Conservation (phyloP, 1,140 invertebrate species). For the Sitobion miscanthi region DNA sequence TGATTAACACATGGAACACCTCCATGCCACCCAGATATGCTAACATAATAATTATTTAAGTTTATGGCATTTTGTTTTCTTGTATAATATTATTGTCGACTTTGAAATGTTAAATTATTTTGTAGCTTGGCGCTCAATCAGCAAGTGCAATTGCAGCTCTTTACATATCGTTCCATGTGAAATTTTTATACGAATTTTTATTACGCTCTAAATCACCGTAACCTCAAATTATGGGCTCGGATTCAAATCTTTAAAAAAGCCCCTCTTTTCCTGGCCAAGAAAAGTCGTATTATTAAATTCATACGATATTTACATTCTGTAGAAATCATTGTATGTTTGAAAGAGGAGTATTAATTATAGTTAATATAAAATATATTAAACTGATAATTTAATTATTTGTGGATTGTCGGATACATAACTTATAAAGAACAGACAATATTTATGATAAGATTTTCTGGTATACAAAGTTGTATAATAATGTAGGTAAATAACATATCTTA, state of each 20-base stretch:
- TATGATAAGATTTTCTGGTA: background rate
- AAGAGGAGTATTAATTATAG: background rate
- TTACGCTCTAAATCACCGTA: background rate
- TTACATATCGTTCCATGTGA: background rate
- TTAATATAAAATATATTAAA: background rate
- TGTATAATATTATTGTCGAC: background rate
- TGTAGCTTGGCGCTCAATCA: background rate
- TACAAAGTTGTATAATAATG: background rate
- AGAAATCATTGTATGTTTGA: background rate
- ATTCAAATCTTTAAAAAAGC: background rate
- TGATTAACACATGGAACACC: too few relatives aligned
- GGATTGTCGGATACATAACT: background rate
- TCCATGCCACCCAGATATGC: background rate
- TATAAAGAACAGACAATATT: background rate
- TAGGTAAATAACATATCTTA: too few relatives aligned
- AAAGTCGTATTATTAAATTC: background rate
- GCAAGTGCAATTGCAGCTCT: background rate
- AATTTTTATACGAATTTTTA: background rate
- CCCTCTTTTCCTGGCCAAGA: background rate
- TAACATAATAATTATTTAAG: background rate
- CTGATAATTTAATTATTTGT: background rate
- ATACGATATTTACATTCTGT: background rate
- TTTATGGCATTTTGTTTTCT: background rate
- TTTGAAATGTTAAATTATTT: background rate
- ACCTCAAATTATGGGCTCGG: background rate